phyloP scores from a whole-genome alignment of 2,888 invertebrate genomes.

The Lissocephala sabroskyi region DNA sequence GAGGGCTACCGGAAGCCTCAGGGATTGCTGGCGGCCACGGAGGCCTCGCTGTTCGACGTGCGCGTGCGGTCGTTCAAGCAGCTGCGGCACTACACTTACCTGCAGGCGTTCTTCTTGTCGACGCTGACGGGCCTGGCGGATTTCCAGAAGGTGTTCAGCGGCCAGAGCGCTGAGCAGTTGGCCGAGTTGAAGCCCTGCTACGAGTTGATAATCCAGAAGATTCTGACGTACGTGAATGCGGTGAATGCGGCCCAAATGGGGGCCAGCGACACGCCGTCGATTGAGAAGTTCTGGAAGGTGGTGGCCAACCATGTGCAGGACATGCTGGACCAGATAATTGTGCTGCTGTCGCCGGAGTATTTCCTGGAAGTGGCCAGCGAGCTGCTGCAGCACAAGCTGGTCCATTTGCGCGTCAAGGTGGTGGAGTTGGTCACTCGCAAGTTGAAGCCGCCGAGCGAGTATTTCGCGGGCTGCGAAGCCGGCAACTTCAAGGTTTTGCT shows the following conservation, averaged over 20 bases:
- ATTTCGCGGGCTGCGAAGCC: conserved; percentile 75
- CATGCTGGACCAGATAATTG: conserved; percentile 85
- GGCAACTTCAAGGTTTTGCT: conserved; percentile 76
- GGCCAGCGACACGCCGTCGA: conserved; percentile 69
- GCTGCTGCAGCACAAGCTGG: conserved; percentile 80
- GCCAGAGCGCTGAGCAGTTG: conserved; percentile 73
- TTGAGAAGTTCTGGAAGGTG: conserved; percentile 86
- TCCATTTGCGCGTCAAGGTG: conserved; percentile 83
- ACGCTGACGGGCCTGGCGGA: conserved; percentile 79
- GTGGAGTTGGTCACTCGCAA: conserved; percentile 90
- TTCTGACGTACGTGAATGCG: conserved; percentile 79
- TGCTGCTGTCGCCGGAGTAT: conserved; percentile 83
- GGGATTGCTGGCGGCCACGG: conserved; percentile 38
- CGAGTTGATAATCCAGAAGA: conserved; percentile 80
- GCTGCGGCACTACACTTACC: conserved; percentile 88
- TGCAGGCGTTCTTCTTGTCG: conserved; percentile 82
- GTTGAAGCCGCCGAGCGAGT: conserved; percentile 79
- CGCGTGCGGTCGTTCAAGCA: conserved; percentile 81
- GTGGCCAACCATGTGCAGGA: conserved; percentile 86
- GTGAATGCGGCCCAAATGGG: conserved; percentile 77
- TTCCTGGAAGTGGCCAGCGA: conserved; percentile 85
- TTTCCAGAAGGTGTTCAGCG: conserved; percentile 79
- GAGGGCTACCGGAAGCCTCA: conserved; percentile 59
- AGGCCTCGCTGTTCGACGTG: conserved; percentile 76
- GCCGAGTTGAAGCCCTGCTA: conserved; percentile 77